These are phyloP conservation scores for Setophaga coronata DNA, from an alignment of 2,113 vertebrate genomes.

Conservation along the genomic window DNA sequence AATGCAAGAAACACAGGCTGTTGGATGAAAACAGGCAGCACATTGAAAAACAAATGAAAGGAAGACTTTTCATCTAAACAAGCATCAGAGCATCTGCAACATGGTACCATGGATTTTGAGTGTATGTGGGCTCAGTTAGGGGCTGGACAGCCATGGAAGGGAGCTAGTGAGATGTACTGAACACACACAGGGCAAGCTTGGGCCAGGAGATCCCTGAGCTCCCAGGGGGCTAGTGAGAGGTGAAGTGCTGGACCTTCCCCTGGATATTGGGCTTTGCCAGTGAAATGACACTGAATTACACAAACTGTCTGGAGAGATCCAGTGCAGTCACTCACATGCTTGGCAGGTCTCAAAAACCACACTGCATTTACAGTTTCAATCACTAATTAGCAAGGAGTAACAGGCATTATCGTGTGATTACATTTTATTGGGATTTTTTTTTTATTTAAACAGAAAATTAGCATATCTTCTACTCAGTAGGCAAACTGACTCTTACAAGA, in stretches of 20 bases:
- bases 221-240: not conserved
- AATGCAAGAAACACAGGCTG: not conserved
- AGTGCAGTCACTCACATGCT: rapidly evolving
- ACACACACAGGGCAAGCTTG: not conserved
- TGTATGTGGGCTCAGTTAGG: rapidly evolving
- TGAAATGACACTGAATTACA: not conserved
- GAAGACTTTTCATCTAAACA: not conserved
- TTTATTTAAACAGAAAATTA: not conserved
- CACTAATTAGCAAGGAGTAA: not conserved
- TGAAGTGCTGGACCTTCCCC: not conserved
- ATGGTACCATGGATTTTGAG: not conserved
- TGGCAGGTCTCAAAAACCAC: not conserved
- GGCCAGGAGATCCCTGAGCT: not conserved
- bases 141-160: not conserved
- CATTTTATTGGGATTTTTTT: not conserved
- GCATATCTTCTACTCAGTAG: not conserved
- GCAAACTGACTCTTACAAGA: not conserved
- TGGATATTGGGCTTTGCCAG: not conserved
- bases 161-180: not conserved
- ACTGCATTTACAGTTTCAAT: not conserved
- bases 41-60: not conserved
- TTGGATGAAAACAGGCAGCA: rapidly evolving
- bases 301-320: not conserved
- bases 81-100: not conserved
- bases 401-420: not conserved